Evolutionary conservation across 2,797 vertebrate species (phyloP).

Genomic region (Coilia nasus): DNA sequence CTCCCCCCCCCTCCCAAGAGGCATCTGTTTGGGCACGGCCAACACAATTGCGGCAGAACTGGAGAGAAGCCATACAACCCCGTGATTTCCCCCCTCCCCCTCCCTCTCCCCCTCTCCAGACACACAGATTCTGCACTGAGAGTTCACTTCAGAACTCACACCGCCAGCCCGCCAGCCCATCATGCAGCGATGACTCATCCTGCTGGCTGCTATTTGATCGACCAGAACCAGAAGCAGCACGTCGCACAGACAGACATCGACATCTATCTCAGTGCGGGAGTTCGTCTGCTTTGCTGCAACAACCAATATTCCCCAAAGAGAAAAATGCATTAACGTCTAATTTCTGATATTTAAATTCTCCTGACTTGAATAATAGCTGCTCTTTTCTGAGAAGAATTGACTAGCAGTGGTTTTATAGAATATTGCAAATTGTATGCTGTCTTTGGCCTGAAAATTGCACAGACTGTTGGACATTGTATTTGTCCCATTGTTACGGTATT

Average conservation of each 20-base stretch:
- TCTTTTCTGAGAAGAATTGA: background rate
- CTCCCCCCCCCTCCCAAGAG: background rate
- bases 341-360: no score
- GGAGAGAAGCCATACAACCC: background rate
- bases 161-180: background rate
- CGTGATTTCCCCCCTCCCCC: background rate
- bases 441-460: background rate
- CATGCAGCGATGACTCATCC: conserved; percentile 10
- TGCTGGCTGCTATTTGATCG: conserved; percentile 1
- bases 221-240: background rate
- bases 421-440: background rate
- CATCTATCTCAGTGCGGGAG: background rate
- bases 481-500: background rate
- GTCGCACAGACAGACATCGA: background rate
- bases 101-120: background rate
- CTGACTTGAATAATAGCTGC: background rate
- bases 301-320: no score
- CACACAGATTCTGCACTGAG: background rate
- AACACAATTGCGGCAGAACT: background rate
- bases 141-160: background rate
- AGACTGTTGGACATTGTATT: background rate
- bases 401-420: background rate
- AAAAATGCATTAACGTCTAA: no score
- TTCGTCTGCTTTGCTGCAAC: background rate
- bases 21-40: background rate